Percentiles rank a stretch among this genome's conserved stretches.
These are phyloP conservation scores for Notospermus geniculatus DNA, from an alignment of 1,140 invertebrate genomes.

Conservation along the genomic window DNA sequence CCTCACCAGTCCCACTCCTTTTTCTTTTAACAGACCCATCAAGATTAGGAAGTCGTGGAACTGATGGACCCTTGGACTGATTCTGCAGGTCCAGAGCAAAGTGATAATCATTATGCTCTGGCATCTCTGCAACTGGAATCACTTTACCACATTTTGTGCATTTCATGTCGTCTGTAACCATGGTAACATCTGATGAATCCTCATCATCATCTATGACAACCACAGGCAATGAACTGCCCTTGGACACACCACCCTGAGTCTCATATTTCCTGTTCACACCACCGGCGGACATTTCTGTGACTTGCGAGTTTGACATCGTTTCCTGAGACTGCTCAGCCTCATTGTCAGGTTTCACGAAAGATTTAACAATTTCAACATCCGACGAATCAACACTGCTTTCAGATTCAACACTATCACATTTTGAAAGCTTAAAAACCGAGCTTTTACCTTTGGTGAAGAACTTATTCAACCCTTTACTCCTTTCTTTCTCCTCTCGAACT, in stretches of 20 bases:
- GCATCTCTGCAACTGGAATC: slow-evolving; percentile 51
- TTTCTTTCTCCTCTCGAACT: slow-evolving; percentile 5
- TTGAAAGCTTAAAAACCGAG: neutral
- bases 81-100: slow-evolving; percentile 52
- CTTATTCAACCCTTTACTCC: slow-evolving; percentile 1
- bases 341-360: neutral
- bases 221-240: neutral
- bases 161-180: slow-evolving; percentile 23
- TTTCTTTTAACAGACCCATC: no score
- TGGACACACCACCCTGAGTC: neutral
- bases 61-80: slow-evolving; percentile 9
- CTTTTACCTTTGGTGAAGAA: slow-evolving; percentile 7
- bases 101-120: slow-evolving; percentile 57
- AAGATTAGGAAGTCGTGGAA: no score
- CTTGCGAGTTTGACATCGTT: neutral
- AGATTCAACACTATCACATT: neutral
- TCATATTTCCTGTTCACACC: neutral
- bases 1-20: no score
- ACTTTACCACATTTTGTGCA: slow-evolving; percentile 51
- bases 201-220: slow-evolving; percentile 2
- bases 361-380: neutral
- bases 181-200: neutral
- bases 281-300: neutral
- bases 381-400: neutral
- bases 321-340: neutral